Conservation (phyloP, 1,140 invertebrate genomes). For the Rhopalosiphum padi region DNA sequence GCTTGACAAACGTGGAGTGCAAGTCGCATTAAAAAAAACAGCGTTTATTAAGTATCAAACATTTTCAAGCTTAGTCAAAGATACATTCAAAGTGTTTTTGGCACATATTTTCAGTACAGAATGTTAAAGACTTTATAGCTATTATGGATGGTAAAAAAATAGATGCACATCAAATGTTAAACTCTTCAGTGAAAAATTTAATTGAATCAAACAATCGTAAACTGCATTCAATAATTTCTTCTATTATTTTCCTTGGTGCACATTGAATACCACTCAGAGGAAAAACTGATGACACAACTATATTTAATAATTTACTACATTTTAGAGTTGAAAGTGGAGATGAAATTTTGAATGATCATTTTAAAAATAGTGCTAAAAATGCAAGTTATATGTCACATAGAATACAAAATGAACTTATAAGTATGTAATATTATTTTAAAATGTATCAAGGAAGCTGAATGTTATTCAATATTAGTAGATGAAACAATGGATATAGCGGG, state of each 20-base stretch:
- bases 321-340: not conserved
- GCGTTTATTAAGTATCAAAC: not conserved
- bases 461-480: not conserved
- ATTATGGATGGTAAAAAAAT: not conserved
- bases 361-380: no score
- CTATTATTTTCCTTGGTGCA: not conserved
- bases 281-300: not conserved
- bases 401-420: not conserved
- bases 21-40: not conserved
- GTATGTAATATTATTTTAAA: not conserved
- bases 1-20: not conserved
- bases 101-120: not conserved
- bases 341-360: no score
- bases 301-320: not conserved
- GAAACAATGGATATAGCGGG: not conserved
- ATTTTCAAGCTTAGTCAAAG: not conserved
- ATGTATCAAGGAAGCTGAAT: not conserved
- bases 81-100: not conserved
- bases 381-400: not conserved
- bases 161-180: not conserved
- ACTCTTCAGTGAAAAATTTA: not conserved
- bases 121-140: not conserved
- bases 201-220: not conserved
- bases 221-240: not conserved
- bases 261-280: not conserved